Evolutionary conservation across 2,888 invertebrate species (phyloP).

Genomic region (Euplexia lucipara): DNA sequence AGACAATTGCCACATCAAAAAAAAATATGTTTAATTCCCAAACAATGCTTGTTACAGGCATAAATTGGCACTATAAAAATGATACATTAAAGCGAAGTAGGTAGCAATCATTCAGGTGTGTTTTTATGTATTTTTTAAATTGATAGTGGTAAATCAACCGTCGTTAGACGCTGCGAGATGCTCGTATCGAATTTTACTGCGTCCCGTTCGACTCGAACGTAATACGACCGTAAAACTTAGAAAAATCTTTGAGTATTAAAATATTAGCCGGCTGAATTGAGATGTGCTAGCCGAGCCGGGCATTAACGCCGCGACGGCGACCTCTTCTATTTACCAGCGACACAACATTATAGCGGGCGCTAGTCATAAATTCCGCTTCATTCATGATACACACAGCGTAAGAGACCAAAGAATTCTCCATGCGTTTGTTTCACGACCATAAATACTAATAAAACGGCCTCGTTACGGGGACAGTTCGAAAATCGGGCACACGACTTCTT

Average conservation of each 20-base stretch:
- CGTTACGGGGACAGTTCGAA: slow-evolving; percentile 89
- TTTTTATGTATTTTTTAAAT: slow-evolving; percentile 85
- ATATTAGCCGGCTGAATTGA: slow-evolving; percentile 74
- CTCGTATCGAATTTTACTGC: slow-evolving; percentile 88
- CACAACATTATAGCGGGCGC: slow-evolving; percentile 81
- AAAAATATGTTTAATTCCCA: slow-evolving; percentile 49
- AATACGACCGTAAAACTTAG: slow-evolving; percentile 87
- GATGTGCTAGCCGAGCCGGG: slow-evolving; percentile 63
- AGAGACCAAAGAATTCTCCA: slow-evolving; percentile 77
- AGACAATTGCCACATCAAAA: slow-evolving; percentile 62
- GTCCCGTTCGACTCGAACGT: slow-evolving; percentile 76
- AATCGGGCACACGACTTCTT: slow-evolving; percentile 91
- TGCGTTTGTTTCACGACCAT: slow-evolving; percentile 87
- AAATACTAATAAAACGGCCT: slow-evolving; percentile 90
- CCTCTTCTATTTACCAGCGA: slow-evolving; percentile 76
- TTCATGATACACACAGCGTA: slow-evolving; percentile 82
- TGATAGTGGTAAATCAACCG: slow-evolving; percentile 88
- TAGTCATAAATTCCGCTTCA: slow-evolving; percentile 87
- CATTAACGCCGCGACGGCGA: slow-evolving; percentile 59
- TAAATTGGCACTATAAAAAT: slow-evolving; percentile 78
- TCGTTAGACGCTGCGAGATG: slow-evolving; percentile 83
- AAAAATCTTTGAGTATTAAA: slow-evolving; percentile 84
- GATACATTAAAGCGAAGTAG: slow-evolving; percentile 76
- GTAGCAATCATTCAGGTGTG: slow-evolving; percentile 82
- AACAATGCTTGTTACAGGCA: slow-evolving; percentile 64